Conservation (phyloP, 1,140 invertebrate genomes). For the Spodoptera litura region DNA sequence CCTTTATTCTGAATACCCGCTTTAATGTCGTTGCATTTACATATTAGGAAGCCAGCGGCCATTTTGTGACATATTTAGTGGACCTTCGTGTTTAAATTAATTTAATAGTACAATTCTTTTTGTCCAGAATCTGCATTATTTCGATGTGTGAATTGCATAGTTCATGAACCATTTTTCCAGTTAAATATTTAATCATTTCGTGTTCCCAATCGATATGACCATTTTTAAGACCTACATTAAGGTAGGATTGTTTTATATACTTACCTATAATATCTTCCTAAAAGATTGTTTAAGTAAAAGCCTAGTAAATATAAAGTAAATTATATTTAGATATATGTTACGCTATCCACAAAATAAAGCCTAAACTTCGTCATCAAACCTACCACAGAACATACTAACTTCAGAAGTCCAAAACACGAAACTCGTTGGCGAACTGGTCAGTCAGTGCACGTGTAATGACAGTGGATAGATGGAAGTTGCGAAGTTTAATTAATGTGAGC, state of each 20-base stretch:
- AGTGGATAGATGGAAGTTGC: conserved; percentile 7
- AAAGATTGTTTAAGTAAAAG: no score
- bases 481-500: conserved; percentile 20
- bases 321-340: no score
- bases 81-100: conserved; percentile 34
- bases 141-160: background rate
- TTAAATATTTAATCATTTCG: no score
- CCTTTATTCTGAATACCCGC: conserved; percentile 29
- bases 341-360: no score
- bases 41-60: conserved; percentile 40
- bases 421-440: conserved; percentile 14
- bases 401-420: conserved; percentile 3
- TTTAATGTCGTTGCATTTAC: conserved; percentile 47
- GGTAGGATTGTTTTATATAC: no score
- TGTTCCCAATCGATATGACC: no score
- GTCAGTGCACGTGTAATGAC: conserved; percentile 3
- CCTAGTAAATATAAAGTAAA: no score
- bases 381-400: no score
- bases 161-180: no score
- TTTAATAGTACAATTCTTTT: conserved; percentile 20
- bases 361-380: no score
- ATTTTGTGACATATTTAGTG: conserved; percentile 45
- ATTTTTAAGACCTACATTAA: no score
- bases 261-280: no score
- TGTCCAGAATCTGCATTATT: background rate